Evolutionary conservation across 2,888 invertebrate species (phyloP), one percentile per base, ranked within the genome.

Genomic region (Brachycybe producta): DNA sequence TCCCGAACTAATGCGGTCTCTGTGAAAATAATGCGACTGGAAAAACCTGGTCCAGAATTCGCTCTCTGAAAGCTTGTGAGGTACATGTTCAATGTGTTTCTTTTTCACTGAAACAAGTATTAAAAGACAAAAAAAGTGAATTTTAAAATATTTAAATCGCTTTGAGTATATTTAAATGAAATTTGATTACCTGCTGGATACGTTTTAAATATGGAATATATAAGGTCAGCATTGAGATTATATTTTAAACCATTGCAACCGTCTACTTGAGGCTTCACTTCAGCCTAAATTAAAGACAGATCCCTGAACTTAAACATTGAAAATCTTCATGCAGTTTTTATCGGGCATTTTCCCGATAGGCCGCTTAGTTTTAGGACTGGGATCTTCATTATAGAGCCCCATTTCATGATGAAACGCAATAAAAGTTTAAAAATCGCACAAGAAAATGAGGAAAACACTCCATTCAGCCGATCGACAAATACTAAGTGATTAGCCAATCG

Each of bases 1-100:
- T 57, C 60, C 55, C 7, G 85, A 84, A 59, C 84, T 84, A 59
- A 88, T 83, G 51, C 90, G 80, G 70, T 91, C 88, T 59, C 92
- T 80, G 71, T 97, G 95, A 60, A 74, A 75, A 72, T 99, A 99
- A 73, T 98, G 97, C 15, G 95, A 97, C 67, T 98, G 97, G 73
- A 98, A 98, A 71, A 99, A 99, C 64, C 92, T 87, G 13, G 91
- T 92, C 98, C 98, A 99, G 71, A 99, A 99, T 64, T 95, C 94
- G 1, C 86, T 79, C 71, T 98, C 98, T 1, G 84, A 79, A 77
- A 97, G 77, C 72, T 91, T 88, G 56, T 83, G 77, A 27, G 98
- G 98, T 32, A 99, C 98, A 69, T 90, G 82, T 67, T 98, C 97
- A 52, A 82, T 71, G 68, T 97, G 94, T 75, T 97, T 97, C 73